Base-by-base conservation (phyloP, 37 sponge, comb jelly and placozoan genomes). In the Petrosia ficiformis region DNA sequence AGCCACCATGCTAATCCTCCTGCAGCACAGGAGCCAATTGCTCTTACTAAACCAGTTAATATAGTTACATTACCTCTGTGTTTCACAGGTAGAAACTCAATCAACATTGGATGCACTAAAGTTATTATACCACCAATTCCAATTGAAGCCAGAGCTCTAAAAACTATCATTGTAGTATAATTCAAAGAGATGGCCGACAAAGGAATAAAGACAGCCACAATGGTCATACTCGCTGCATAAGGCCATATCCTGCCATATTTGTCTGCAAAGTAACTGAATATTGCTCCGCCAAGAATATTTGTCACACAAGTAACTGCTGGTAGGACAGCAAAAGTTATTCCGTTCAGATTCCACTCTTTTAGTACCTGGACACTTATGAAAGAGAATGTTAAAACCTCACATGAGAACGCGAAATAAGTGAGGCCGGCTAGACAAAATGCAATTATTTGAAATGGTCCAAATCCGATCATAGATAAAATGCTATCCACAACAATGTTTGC, bases 1-100 rank as follows among this genome's bases (percentile, higher is more conserved):
- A 80, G 58, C 87, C 87, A 86, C 80, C 81, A 86, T 1, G 87
- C 81, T 30, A 86, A 38, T 3, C 87, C 87, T 40, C 54, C 81
- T n/a, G 77, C 25, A 2, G 33, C 43, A 40, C 77, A 75, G 29
- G 75, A 25, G 70, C 81, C 87, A 4, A 80, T 6, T 0, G 81
- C 72, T 39, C 56, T 64, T 24, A 70, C 42, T 0, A 86, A 31
- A 11, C 30, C 69, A 16, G 73, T 31, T 21, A 57, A 65, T 22
- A 70, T 2, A 64, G 70, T 57, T 2, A 52, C 65, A 22, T 39
- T 43, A 22, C 87, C 87, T 70, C 87, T 69, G 67, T 76, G 63
- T 43, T 36, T 48, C 2, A 42, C 42, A n/a, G 87, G 87, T 0
- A 86, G 72, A 39, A 79, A 80, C 68, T 86, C 87, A 19, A 80